Base-by-base conservation (phyloP, 2,888 invertebrate species). In the Lypha dubia region DNA sequence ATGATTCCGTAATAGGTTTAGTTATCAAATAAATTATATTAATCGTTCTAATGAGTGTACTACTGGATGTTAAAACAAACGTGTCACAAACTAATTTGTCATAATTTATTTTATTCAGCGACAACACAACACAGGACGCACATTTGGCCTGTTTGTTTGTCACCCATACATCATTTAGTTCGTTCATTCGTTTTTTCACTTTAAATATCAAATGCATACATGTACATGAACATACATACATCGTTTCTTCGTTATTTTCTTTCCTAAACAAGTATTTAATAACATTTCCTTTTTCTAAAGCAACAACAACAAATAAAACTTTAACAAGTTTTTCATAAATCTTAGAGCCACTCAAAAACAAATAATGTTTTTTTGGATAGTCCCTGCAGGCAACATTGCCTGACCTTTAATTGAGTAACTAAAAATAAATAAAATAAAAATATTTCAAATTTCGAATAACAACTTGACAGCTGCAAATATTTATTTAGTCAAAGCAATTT, bases 1-100 rank as follows among this genome's bases (percentile, higher is more conserved):
- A 4, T 28, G 5, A 28, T 28, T 28, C 41, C 13, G 1, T 9
- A 41, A 41, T 4, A 41, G 15, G 4, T 35, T 35, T 35, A 35
- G 35, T 9, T 35, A 9, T 35, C 35, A 35, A 35, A 8, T 35
- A 35, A 35, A 35, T 35, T 35, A 35, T 35, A 9, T 41, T 8
- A 41, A 6, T 13, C 9, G 15, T 22, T 67, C 51, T 15, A 49
- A n/a, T n/a, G n/a, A n/a, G n/a, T n/a, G n/a, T n/a, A n/a, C n/a
- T n/a, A n/a, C n/a, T n/a, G n/a, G n/a, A n/a, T n/a, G n/a, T n/a
- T n/a, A 56, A 46, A 32, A 9, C 20, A 32, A 9, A 49, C 49
- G 35, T 49, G 62, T 51, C 35, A 24, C 6, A 73, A 51, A 51
- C 35, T 20, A 38, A 73, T 73, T 73, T 60, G 46, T 46, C 32